Evolutionary conservation across 2,113 vertebrate genomes (phyloP), one percentile per base, ranked within the genome.

Genomic region (Sapayoa aenigma): DNA sequence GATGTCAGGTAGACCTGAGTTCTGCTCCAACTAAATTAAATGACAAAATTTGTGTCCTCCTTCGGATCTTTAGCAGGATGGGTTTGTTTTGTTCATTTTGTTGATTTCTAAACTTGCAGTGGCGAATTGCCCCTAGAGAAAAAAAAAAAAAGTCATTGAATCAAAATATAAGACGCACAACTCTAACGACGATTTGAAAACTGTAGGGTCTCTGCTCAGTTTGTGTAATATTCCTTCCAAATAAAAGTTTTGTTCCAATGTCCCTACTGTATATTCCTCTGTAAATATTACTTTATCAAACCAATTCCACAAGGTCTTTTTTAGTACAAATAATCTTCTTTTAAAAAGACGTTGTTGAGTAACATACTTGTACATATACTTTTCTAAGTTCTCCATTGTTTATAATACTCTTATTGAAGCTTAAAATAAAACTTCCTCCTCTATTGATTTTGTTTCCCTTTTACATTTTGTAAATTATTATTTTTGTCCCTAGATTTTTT

Each of bases 401-500:
- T 96, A 95, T 94, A 95, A 94, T 95, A 72, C 52, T 91, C 72
- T 95, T 82, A 93, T 93, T 93, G 58, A 96, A 95, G 90, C 92
- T 77, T 85, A 94, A 97, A 97, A 97, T 97, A 97, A 97, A 97
- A 97, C 82, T 89, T 91, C 73, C 84, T 96, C 81, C 95, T 96
- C 94, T 96, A 66, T 60, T 80, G 84, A 90, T 96, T 97, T 97
- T 91, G 96, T 90, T 96, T 97, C 92, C 76, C 90, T 96, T 96
- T 93, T 83, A 94, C 84, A 82, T 94, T 94, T 94, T 93, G 84
- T 97, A 91, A 96, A 92, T 93, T 72, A 79, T 65, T 4, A 82
- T 56, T 91, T 96, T 93, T 93, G 47, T 82, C 72, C 86, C 83
- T 37, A 18, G 62, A 74, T 92, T 95, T 96, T 88, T 47, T 55